phyloP scores from a whole-genome alignment of 2,113 vertebrate genomes.

The Nettapus auritus region DNA sequence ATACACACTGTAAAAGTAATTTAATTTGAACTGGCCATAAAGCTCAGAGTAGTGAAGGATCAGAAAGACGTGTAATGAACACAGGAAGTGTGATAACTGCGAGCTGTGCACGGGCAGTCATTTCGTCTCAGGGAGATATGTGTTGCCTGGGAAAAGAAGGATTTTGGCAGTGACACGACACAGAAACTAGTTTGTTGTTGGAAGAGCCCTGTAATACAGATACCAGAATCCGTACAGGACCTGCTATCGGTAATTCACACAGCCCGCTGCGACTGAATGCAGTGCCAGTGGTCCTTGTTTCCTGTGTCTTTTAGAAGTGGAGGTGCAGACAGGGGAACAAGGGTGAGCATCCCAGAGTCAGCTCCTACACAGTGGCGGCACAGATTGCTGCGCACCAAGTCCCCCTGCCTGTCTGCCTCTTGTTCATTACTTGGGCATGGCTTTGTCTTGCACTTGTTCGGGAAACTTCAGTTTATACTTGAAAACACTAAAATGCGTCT shows the following conservation, averaged over 20 bases:
- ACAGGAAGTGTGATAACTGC: background rate
- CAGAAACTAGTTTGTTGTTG: background rate
- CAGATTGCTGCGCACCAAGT: rapidly evolving
- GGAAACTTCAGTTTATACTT: background rate
- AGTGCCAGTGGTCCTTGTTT: background rate
- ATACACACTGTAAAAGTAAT: background rate
- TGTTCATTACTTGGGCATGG: background rate
- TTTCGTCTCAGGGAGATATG: background rate
- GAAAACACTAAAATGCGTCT: slow-evolving; percentile 10
- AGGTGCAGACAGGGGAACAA: background rate
- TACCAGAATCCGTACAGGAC: background rate
- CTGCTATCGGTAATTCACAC: background rate
- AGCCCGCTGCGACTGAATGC: rapidly evolving
- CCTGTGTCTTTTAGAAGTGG: background rate
- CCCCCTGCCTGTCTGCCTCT: background rate
- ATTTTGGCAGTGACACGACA: background rate
- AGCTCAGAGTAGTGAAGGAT: background rate
- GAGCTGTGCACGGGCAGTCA: background rate
- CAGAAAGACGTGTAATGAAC: background rate
- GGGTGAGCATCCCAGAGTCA: background rate
- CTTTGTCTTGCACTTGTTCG: background rate
- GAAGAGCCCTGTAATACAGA: background rate
- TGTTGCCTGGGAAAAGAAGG: background rate
- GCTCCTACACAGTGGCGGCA: background rate
- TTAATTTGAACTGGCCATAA: background rate